phyloP scores from a whole-genome alignment of 2,888 invertebrate species.

The Thelaira solivaga region DNA sequence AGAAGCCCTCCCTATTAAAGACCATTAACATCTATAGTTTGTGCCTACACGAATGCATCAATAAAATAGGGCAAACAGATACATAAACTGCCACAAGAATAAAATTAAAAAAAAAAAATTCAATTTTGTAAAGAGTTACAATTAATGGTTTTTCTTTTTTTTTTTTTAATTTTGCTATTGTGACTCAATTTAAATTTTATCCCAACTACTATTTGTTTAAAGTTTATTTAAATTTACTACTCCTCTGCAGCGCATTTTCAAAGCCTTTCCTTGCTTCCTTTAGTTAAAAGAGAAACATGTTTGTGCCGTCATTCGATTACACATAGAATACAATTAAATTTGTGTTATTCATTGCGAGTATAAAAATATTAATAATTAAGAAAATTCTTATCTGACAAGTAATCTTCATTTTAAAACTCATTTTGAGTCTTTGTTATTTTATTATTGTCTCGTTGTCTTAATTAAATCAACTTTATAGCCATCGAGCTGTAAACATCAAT shows the following conservation, averaged over 20 bases:
- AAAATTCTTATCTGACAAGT: neutral
- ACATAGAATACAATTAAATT: slow-evolving; percentile 19
- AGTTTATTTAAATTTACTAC: too few species aligned
- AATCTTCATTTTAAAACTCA: neutral
- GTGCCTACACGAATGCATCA: neutral
- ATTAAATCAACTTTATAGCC: slow-evolving; percentile 53
- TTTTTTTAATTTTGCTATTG: slow-evolving; percentile 51
- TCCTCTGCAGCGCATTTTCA: neutral
- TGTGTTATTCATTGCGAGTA: slow-evolving; percentile 14
- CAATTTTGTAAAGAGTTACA: slow-evolving; percentile 24
- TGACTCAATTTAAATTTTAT: slow-evolving; percentile 50
- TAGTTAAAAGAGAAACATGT: neutral
- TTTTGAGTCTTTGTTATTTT: neutral
- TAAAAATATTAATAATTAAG: slow-evolving; percentile 10
- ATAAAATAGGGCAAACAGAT: neutral
- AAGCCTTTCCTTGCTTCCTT: neutral
- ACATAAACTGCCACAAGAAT: neutral
- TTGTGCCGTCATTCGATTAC: neutral
- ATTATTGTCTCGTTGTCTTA: slow-evolving; percentile 13
- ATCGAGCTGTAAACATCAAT: slow-evolving; percentile 38
- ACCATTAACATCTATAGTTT: too few species aligned
- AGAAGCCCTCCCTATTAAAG: neutral
- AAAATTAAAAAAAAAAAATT: slow-evolving; percentile 23
- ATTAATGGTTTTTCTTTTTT: neutral
- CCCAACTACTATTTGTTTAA: neutral